phyloP scores from a whole-genome alignment of 2,797 vertebrate genomes.

The Coendou prehensilis region DNA sequence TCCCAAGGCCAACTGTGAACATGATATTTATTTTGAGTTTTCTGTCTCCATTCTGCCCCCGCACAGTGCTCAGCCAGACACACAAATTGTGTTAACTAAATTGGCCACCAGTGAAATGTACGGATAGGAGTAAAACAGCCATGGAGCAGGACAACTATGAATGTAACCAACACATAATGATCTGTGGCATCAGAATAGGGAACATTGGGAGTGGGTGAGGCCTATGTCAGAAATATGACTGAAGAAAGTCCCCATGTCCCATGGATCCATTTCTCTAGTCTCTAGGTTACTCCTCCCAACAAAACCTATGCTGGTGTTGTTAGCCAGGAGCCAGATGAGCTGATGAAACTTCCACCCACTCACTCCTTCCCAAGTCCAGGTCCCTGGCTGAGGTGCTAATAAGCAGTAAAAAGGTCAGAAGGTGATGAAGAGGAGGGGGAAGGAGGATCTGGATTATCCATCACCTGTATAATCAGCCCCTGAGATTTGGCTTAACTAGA shows the following conservation, averaged over 20 bases:
- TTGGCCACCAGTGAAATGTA: slow-evolving; percentile 4
- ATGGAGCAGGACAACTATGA: not conserved
- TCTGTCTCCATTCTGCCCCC: not conserved
- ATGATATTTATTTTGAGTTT: not conserved
- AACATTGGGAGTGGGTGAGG: not conserved
- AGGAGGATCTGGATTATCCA: slow-evolving; percentile 46
- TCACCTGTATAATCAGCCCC: slow-evolving; percentile 56
- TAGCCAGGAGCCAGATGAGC: slow-evolving; percentile 50
- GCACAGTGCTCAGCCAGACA: not conserved
- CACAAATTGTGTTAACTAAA: not conserved
- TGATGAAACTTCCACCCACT: slow-evolving; percentile 52
- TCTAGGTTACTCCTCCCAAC: slow-evolving; percentile 68
- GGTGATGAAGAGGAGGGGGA: not conserved
- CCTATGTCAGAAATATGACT: not conserved
- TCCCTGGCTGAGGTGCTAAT: slow-evolving; percentile 65
- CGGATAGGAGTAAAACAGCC: not conserved
- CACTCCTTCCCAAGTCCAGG: slow-evolving; percentile 1
- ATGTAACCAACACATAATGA: not conserved
- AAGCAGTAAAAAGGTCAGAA: slow-evolving; percentile 68
- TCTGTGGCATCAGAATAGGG: not conserved
- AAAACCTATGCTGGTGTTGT: slow-evolving; percentile 33
- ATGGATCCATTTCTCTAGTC: slow-evolving; percentile 4
- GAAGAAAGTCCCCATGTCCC: not conserved
- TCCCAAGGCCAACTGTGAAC: not conserved
- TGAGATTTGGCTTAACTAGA: slow-evolving; percentile 64